Base-by-base conservation (phyloP, 1,140 invertebrate species). In the Bombus waltoni region DNA sequence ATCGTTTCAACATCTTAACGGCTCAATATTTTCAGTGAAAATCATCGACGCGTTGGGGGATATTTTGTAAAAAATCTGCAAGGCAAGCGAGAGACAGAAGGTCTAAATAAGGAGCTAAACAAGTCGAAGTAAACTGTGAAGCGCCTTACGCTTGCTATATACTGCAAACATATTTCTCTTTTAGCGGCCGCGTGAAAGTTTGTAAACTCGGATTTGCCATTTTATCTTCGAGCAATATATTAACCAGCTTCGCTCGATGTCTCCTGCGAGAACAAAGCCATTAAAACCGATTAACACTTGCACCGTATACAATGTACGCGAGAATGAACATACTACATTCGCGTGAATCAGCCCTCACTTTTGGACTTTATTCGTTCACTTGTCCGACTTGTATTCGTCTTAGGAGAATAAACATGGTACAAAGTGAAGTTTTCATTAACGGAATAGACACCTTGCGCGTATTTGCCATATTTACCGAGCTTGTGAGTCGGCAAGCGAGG, bases 181-280 rank as follows among this genome's bases (percentile, higher is more conserved):
- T 11, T 25, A 42, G 11, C 28, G 5, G 2, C 8, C 6, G 28
- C 3, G 40, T 15, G 70, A 6, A 42, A 15, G 28, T 28, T 32
- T 25, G 15, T n/a, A 57, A 71, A 80, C 44, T 18, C 44, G 25
- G 35, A 81, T 71, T 81, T 71, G 10, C 44, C 78, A 38, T 40
- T 81, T 81, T 44, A 72, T 72, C 68, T 18, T 13, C 9, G 35
- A 40, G n/a, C 42, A 59, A 72, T 72, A 59, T 42, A 59, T 72
- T 42, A 59, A 10, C n/a, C n/a, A 18, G 25, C 6, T 8, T 28
- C 5, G 18, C 35, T 71, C 28, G 28, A 40, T 10, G 22, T 44
- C 3, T 28, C 70, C 22, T 35, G 1, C 13, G 18, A 15, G 32
- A 18, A 35, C 8, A 73, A 47, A 15, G 15, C 22, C 5, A 15